A percentile compares a stretch with the other conserved stretches of the same genome.
Evolutionary conservation across 2,888 invertebrate species (phyloP).

Genomic region (Miltochrista miniata): DNA sequence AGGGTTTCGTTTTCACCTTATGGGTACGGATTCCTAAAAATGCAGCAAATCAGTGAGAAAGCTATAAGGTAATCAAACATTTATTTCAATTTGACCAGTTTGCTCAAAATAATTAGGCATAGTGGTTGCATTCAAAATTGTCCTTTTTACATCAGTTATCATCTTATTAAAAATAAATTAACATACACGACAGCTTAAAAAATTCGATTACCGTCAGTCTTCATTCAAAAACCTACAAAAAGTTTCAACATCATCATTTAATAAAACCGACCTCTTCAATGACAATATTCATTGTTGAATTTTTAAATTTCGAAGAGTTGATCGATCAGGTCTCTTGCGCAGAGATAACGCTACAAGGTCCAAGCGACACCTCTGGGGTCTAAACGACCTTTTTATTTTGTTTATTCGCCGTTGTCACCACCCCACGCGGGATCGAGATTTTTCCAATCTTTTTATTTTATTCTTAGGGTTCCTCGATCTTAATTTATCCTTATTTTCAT

Average conservation of each 20-base stretch:
- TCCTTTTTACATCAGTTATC: too few relatives aligned
- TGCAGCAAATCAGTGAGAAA: too few relatives aligned
- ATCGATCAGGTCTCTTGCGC: constrained; percentile 67
- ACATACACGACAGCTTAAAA: background rate
- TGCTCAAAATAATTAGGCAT: too few relatives aligned
- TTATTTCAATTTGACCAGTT: too few relatives aligned
- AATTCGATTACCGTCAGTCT: background rate
- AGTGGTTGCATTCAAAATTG: too few relatives aligned
- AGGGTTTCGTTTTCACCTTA: too few relatives aligned
- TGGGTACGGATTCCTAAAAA: too few relatives aligned
- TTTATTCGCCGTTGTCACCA: constrained; percentile 57
- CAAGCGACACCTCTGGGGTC: constrained; percentile 58
- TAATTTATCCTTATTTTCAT: background rate
- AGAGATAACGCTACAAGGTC: constrained; percentile 70
- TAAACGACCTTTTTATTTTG: constrained; percentile 37
- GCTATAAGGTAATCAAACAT: too few relatives aligned
- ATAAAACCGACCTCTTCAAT: constrained; percentile 40
- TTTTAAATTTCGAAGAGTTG: constrained; percentile 67
- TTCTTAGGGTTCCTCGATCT: constrained; percentile 24
- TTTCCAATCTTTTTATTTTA: constrained; percentile 26
- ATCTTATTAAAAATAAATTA: background rate
- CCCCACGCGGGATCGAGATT: constrained; percentile 63
- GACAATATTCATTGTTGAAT: constrained; percentile 56
- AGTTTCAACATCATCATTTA: constrained; percentile 17
- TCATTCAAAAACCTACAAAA: constrained; percentile 6